phyloP scores from a whole-genome alignment of 1,140 invertebrate genomes.

The Drosophila bocqueti region DNA sequence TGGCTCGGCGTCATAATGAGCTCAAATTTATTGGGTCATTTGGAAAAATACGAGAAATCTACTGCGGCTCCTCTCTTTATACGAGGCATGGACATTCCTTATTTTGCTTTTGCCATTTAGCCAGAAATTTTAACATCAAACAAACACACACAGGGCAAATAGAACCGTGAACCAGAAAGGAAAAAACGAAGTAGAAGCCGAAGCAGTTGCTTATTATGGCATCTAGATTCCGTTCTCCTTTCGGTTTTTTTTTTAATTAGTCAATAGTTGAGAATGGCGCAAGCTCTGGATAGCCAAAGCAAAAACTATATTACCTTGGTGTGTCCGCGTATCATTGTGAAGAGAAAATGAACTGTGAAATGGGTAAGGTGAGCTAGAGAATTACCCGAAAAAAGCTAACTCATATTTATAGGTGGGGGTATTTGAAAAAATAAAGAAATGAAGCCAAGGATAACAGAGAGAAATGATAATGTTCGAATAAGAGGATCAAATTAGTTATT shows the following conservation, averaged over 20 bases:
- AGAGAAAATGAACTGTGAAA: slow-evolving; percentile 63
- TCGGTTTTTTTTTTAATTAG: slow-evolving; percentile 74
- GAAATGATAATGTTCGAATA: background rate
- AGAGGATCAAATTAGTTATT: background rate
- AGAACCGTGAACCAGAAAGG: slow-evolving; percentile 11
- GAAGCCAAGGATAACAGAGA: background rate
- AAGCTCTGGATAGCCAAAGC: slow-evolving; percentile 31
- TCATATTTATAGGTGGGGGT: slow-evolving; percentile 25
- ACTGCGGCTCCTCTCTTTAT: slow-evolving; percentile 37
- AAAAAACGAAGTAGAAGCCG: slow-evolving; percentile 20
- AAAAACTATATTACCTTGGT: slow-evolving; percentile 20
- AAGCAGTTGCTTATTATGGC: slow-evolving; percentile 78
- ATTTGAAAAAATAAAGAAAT: background rate
- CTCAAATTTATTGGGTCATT: slow-evolving; percentile 83
- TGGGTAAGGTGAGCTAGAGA: slow-evolving; percentile 50
- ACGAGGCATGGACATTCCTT: slow-evolving; percentile 44
- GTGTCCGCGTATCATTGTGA: slow-evolving; percentile 10
- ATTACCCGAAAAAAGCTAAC: slow-evolving; percentile 5
- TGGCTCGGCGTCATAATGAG: slow-evolving; percentile 80
- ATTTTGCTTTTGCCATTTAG: slow-evolving; percentile 39
- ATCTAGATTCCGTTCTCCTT: slow-evolving; percentile 49
- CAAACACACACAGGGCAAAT: slow-evolving; percentile 19
- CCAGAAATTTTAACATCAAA: slow-evolving; percentile 45
- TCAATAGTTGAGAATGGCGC: slow-evolving; percentile 63
- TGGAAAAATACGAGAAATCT: slow-evolving; percentile 78